A percentile compares a stretch with the other conserved stretches of the same genome.
phyloP scores from a whole-genome alignment of 2,888 invertebrate species.

The Archips xylosteana region DNA sequence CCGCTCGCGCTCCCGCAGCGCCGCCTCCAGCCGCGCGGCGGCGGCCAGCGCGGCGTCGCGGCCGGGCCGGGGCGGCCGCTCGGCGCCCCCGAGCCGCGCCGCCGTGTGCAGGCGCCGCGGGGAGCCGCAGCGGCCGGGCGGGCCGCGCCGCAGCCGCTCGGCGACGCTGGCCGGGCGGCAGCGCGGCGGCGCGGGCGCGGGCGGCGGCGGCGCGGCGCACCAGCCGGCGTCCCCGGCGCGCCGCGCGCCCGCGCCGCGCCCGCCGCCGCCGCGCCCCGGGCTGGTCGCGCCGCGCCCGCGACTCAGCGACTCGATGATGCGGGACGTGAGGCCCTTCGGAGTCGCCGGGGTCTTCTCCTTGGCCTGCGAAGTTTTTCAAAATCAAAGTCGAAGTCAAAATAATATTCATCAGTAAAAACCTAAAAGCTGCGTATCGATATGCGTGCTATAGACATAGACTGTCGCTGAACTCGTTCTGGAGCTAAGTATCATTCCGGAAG shows the following conservation, averaged over 20 bases:
- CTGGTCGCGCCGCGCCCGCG: conserved; percentile 14
- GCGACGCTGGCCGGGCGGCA: conserved; percentile 14
- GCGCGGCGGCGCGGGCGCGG: conserved; percentile 2
- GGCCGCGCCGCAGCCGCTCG: conserved; percentile 11
- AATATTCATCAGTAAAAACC: too few relatives aligned
- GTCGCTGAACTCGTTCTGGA: too few relatives aligned
- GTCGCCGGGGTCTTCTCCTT: not conserved
- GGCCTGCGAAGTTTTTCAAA: not conserved
- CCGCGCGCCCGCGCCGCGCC: not conserved
- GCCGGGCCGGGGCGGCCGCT: not conserved
- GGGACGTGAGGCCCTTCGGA: conserved; percentile 21
- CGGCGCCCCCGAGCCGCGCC: not conserved
- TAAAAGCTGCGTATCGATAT: too few relatives aligned
- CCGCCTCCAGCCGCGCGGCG: conserved; percentile 9
- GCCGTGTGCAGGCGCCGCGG: conserved; percentile 20
- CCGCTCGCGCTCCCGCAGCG: conserved; percentile 14
- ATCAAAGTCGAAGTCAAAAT: too few relatives aligned
- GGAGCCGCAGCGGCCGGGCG: not conserved
- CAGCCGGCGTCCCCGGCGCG: conserved; percentile 1
- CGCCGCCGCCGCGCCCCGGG: not conserved
- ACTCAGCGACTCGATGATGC: conserved; percentile 27
- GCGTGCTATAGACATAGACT: too few relatives aligned
- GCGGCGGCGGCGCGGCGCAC: conserved; percentile 14
- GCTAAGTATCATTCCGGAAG: too few relatives aligned
- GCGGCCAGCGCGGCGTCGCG: not conserved